Evolutionary conservation across 2,888 invertebrate genomes (phyloP).

Genomic region (Hecatera dysodea): DNA sequence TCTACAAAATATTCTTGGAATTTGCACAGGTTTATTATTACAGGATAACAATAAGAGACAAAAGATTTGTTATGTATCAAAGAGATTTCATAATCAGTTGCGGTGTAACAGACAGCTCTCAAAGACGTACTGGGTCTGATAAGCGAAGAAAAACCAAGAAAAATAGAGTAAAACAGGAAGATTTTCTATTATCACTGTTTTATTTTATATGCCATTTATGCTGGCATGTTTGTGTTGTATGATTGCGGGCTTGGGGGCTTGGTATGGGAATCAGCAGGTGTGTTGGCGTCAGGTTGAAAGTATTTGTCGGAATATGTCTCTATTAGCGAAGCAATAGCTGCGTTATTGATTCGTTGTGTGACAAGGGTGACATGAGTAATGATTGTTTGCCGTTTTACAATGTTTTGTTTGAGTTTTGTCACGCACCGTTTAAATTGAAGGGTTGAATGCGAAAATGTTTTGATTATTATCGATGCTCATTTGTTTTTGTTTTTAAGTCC

Average conservation of each 20-base stretch:
- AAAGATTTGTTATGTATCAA: constrained; percentile 7
- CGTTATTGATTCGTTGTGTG: constrained; percentile 45
- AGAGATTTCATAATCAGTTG: not conserved
- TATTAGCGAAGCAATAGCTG: constrained; percentile 42
- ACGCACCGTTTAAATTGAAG: constrained; percentile 8
- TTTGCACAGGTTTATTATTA: constrained; percentile 9
- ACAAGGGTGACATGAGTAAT: constrained; percentile 48
- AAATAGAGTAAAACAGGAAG: constrained; percentile 52
- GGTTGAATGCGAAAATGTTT: constrained; percentile 7
- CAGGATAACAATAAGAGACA: not conserved
- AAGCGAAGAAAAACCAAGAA: constrained; percentile 65
- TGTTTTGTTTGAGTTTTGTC: constrained; percentile 24
- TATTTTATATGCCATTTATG: constrained; percentile 56
- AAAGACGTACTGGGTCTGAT: constrained; percentile 51
- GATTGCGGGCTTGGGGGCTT: constrained; percentile 39
- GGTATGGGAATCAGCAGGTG: constrained; percentile 59
- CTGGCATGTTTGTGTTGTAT: constrained; percentile 49
- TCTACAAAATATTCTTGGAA: not conserved
- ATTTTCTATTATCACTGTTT: constrained; percentile 65
- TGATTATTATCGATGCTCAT: constrained; percentile 4
- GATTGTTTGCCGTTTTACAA: constrained; percentile 44
- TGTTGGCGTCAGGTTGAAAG: constrained; percentile 26
- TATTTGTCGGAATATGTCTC: constrained; percentile 57
- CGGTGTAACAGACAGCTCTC: constrained; percentile 51
- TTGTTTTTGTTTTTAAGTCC: not conserved